Conservation (phyloP, 2,797 vertebrate species). For the Argya squamiceps region DNA sequence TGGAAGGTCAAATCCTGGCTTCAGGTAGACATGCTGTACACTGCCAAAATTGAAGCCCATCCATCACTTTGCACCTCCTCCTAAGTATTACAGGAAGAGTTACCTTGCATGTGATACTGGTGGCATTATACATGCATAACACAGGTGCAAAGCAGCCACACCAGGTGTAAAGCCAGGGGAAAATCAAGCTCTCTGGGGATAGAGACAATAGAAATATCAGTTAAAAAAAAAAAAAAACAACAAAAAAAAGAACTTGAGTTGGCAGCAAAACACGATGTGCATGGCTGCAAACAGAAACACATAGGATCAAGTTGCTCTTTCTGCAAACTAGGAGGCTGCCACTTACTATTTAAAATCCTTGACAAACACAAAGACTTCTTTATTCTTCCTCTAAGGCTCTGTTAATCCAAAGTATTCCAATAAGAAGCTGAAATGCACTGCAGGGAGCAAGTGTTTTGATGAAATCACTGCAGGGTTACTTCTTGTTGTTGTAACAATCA, state of each 20-base stretch:
- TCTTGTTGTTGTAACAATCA: conserved; percentile 59
- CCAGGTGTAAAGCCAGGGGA: neutral
- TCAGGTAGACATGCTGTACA: neutral
- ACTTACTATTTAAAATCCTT: conserved; percentile 56
- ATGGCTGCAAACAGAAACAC: neutral
- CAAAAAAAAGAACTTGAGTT: neutral
- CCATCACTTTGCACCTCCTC: rapidly evolving
- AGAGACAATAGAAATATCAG: neutral
- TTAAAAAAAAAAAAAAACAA: neutral
- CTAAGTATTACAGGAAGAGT: rapidly evolving
- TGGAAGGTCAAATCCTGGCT: neutral
- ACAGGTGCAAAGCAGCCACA: neutral
- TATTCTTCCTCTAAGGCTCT: conserved; percentile 48
- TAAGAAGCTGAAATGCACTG: conserved; percentile 45
- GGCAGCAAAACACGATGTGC: neutral
- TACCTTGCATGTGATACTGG: neutral
- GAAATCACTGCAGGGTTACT: conserved; percentile 65
- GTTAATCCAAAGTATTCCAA: conserved; percentile 60
- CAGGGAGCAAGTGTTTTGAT: conserved; percentile 60
- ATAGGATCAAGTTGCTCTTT: neutral
- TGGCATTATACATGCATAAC: neutral
- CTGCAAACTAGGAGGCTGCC: conserved; percentile 3
- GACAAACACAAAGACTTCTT: conserved; percentile 60
- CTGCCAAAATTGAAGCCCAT: neutral
- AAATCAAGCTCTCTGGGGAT: neutral